Percentiles rank a stretch among this genome's conserved stretches.
Conservation (phyloP, 2,113 vertebrate species). For the Anhinga anhinga region DNA sequence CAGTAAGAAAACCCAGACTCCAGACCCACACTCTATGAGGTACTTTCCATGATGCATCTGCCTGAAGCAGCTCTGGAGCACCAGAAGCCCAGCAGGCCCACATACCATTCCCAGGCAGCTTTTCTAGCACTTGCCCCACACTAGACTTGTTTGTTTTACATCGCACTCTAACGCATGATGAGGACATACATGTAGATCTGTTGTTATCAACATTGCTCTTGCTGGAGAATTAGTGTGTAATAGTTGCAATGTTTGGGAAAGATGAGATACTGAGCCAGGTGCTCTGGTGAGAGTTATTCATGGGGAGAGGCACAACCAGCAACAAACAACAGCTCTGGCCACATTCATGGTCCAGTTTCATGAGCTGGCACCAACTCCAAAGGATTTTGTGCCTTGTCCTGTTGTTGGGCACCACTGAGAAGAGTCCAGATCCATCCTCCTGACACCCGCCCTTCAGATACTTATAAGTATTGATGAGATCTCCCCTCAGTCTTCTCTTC, state of each 20-base stretch:
- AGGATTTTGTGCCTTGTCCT: no score
- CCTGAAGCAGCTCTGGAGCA: neutral
- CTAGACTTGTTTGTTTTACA: neutral
- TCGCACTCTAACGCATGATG: accelerated
- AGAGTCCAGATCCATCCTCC: no score
- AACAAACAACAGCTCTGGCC: neutral
- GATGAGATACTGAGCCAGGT: neutral
- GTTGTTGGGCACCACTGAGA: no score
- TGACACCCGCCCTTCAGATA: no score
- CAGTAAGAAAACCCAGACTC: neutral
- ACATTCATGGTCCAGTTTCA: neutral
- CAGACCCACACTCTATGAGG: neutral
- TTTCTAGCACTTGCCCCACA: neutral
- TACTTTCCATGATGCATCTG: neutral
- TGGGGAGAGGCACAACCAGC: neutral
- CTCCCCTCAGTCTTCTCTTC: no score
- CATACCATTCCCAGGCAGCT: neutral
- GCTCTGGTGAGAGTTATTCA: neutral
- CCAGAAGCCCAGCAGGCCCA: neutral
- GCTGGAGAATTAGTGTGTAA: neutral
- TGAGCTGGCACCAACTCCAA: neutral
- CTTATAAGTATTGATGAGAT: no score
- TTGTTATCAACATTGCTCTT: neutral
- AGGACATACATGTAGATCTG: neutral
- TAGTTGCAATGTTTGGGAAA: neutral